Conservation (phyloP, 92 coral and sea anemone species). For the Paramuricea clavata region DNA sequence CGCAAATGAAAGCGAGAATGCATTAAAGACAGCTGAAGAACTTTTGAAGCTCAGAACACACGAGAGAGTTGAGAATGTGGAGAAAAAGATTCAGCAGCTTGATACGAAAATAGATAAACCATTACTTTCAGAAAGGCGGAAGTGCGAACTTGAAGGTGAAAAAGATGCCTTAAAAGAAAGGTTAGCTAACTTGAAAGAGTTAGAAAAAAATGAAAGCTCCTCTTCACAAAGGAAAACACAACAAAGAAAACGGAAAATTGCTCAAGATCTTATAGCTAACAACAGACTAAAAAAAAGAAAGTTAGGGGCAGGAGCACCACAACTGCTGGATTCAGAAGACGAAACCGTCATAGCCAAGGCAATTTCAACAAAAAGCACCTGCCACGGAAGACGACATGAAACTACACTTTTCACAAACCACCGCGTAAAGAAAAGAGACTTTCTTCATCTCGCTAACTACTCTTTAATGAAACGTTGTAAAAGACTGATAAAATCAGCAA, state of each 20-base stretch:
- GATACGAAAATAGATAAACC: conserved; percentile 63
- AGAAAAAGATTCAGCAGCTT: conserved; percentile 53
- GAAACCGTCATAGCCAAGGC: conserved; percentile 69
- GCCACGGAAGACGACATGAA: conserved; percentile 69
- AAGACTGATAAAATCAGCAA: conserved; percentile 65
- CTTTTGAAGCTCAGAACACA: conserved; percentile 66
- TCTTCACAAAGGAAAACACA: conserved; percentile 67
- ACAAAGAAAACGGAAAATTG: conserved; percentile 68
- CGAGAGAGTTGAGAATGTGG: conserved; percentile 57
- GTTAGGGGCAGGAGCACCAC: conserved; percentile 68
- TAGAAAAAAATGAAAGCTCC: conserved; percentile 65
- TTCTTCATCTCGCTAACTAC: conserved; percentile 67
- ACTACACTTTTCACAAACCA: conserved; percentile 66
- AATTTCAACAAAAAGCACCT: conserved; percentile 69
- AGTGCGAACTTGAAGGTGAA: conserved; percentile 67
- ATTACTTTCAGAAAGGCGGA: conserved; percentile 68
- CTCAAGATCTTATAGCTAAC: conserved; percentile 43
- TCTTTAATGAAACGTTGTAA: conserved; percentile 53
- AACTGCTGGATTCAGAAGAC: conserved; percentile 68
- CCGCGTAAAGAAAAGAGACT: conserved; percentile 69
- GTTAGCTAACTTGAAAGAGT: conserved; percentile 50
- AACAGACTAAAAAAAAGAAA: conserved; percentile 60
- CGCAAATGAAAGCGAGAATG: conserved; percentile 72
- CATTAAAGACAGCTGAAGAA: conserved; percentile 69
- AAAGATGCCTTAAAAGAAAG: conserved; percentile 66